Base-by-base conservation (phyloP, 2,888 invertebrate species). In the Aleiodes leptofemur region DNA sequence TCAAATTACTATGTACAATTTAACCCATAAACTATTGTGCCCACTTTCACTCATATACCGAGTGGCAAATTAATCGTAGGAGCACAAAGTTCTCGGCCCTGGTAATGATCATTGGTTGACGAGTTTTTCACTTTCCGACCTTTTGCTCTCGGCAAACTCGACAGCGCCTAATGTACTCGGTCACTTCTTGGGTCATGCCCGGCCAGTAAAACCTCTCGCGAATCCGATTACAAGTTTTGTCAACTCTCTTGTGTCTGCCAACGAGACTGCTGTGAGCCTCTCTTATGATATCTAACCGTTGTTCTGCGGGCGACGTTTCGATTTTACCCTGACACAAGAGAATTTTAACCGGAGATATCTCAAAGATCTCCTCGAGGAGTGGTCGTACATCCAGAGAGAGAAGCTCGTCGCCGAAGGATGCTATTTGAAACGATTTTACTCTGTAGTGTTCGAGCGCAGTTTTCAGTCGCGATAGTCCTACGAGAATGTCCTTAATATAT, bases 211-310 rank as follows among this genome's bases (percentile, higher is more conserved):
- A 81, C 1, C 51, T 38, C 56, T 77, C 55, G 0, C 74, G 31
- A n/a, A 82, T 74, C 16, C 76, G 43, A 1, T 73, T 43, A 11
- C 70, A 72, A 0, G 82, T 82, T 50, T 78, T 79, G 3, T 74
- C 73, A 0, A 79, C 69, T 2, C 83, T 81, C 55, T 76, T 79
- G 53, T 83, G 83, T 3, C 81, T 79, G 0, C 78, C 76, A 7
- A 77, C 53, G 2, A 70, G 48, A 6, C 76, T 73, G 8, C 59
- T 34, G 57, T 82, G 82, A n/a, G 34, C 57, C 77, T 23, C n/a
- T n/a, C 38, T 11, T 2, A 79, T 70, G 8, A 77, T 77, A 4
- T 56, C 64, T 8, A 11, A 9, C 48, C 66, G 48, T 31, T 64
- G 9, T 43, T 64, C 50, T 5, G 6, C 7, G 8, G 13, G 9